Conservation (phyloP, 2,113 vertebrate genomes). For the Hyperopisus bebe region DNA sequence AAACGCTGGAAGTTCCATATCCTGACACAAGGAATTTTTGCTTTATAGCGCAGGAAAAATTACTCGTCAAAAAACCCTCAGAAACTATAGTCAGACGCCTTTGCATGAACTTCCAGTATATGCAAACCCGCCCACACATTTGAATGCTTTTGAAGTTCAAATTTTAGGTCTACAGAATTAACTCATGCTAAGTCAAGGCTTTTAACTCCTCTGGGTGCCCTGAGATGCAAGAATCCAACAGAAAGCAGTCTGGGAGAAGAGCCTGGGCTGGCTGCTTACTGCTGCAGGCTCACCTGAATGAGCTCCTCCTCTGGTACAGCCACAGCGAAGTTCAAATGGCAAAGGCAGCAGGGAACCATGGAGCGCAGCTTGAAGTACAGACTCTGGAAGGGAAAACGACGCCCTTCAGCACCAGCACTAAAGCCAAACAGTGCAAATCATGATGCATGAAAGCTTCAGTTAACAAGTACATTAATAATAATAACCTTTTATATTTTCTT, state of each 20-base stretch:
- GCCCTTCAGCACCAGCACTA: not conserved
- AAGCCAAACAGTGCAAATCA: not conserved
- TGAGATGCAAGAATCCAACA: not conserved
- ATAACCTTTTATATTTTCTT: not conserved
- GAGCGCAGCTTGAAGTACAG: constrained; percentile 96
- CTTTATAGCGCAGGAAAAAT: not conserved
- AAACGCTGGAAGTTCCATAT: not conserved
- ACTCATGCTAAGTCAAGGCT: not conserved
- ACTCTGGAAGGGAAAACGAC: constrained; percentile 64
- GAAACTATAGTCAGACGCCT: not conserved
- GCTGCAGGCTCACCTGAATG: constrained; percentile 73
- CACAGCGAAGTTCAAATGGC: constrained; percentile 92
- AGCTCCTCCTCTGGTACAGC: constrained; percentile 94
- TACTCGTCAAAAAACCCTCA: not conserved
- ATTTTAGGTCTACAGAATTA: not conserved
- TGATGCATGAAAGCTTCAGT: not conserved
- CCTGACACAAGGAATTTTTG: not conserved
- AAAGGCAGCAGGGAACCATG: constrained; percentile 94
- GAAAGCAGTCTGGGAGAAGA: not conserved
- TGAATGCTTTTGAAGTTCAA: not conserved
- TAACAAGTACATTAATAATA: not conserved
- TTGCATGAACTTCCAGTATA: not conserved
- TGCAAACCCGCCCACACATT: not conserved
- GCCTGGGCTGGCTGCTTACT: not conserved
- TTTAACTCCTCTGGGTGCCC: not conserved